Base-by-base conservation (phyloP, 2,888 invertebrate species). In the Orthonevra nobilis region DNA sequence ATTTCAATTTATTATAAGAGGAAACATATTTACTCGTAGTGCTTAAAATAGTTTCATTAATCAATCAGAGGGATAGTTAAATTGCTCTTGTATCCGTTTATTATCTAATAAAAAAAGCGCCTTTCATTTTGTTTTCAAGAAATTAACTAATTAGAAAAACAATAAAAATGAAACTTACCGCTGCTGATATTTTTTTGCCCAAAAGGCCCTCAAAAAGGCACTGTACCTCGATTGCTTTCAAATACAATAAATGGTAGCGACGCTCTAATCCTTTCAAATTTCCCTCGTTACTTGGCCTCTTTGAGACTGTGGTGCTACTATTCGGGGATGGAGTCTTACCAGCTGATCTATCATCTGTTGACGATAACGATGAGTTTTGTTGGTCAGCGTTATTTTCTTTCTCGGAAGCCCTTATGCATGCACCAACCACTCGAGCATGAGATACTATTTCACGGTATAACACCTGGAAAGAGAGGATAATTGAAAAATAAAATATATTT, bases 381-480 rank as follows among this genome's bases (percentile, higher is more conserved):
- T 83, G 83, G 63, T 58, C 60, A 82, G 69, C 14, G 10, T 54
- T 70, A 50, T 48, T 82, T 84, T 87, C 87, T 84, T 90, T 90
- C 90, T 92, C 84, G 91, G 91, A 86, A 91, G 92, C 87, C 91
- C 93, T 90, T 93, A 94, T 88, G 93, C 92, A 89, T 93, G 93
- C 89, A 94, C 93, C 90, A 93, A 95, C 95, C 89, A 94, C 94
- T 90, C 94, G 93, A 84, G 94, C 94, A 91, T 95, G 96, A 89
- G 95, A 95, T 92, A 96, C 95, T 90, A 97, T 96, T 91, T 97
- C 96, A 87, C 93, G 93, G 91, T 97, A 96, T 89, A 97, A 93
- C 91, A 94, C 94, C 97, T 97, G 92, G 19, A 90, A 90, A 82
- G 83, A 84, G 81, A 85, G 82, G 81, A 82, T 83, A 81, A 30